Evolutionary conservation across 2,888 invertebrate genomes (phyloP), one percentile per base, ranked within the genome.

Genomic region (Andrena flavipes): DNA sequence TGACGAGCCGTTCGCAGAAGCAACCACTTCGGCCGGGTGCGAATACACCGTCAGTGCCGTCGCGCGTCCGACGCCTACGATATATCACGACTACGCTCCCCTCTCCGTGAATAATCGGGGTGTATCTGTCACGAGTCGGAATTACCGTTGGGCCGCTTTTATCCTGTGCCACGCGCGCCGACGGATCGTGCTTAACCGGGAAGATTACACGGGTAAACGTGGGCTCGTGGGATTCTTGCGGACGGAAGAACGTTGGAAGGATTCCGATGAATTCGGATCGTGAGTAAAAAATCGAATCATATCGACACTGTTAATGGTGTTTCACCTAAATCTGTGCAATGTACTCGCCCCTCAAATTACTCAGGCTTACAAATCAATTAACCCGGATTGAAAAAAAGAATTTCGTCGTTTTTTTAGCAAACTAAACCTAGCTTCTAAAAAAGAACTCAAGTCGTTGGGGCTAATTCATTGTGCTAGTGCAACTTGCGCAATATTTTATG

Each of bases 81-180:
- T 84, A 68, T 60, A 82, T 84, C 84, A 78, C 67, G 54, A 51
- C 51, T 20, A 6, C 0, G 33, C 42, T 62, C 42, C 54, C 70
- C 72, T 77, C 83, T 71, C 54, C n/a, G 26, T 72, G 64, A 84
- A 75, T 75, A 72, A 75, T 83, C 70, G 48, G n/a, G 42, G 30
- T 13, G 33, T 71, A 54, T 78, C 62, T 51, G 49, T 82, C 70
- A 67, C 59, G 73, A 60, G 8, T 67, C 35, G 26, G 35, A 74
- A 80, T 75, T 80, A 68, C 74, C 70, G 67, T 67, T 76, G 30
- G 23, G 29, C 30, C 30, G n/a, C 33, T 35, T 65, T 74, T 72
- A 67, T 72, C 51, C 30, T 30, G 33, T 16, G 29, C 35, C 65
- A 71, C 65, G 48, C 7, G 42, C 33, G 60, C 33, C 51, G 16